Percentiles rank a stretch among this genome's conserved stretches.
phyloP scores from a whole-genome alignment of 2,113 vertebrate genomes.

The Gnathonemus longibarbis region DNA sequence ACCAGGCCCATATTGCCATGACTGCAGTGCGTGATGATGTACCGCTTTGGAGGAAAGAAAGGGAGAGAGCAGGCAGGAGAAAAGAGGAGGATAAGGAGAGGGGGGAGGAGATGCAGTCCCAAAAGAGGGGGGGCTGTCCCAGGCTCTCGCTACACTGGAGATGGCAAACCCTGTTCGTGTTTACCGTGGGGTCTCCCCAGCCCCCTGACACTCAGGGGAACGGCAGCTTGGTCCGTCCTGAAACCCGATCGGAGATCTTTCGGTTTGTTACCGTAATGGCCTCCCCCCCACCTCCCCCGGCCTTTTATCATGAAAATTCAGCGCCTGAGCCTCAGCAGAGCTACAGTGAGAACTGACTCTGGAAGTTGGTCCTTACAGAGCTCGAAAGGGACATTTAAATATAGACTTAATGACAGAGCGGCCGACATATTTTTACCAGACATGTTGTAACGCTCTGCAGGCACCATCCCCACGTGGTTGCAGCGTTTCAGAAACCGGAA shows the following conservation, averaged over 20 bases:
- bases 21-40: background rate
- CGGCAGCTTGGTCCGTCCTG: background rate
- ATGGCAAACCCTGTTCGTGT: background rate
- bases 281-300: background rate
- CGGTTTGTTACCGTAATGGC: background rate
- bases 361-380: background rate
- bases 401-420: constrained; percentile 16
- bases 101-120: background rate
- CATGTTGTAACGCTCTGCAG: background rate
- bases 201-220: background rate
- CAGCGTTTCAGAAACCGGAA: background rate
- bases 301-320: background rate
- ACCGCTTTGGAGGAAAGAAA: background rate
- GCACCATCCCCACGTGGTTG: background rate
- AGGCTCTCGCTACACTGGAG: background rate
- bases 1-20: background rate
- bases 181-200: too few relatives aligned
- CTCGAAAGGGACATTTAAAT: background rate
- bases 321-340: background rate
- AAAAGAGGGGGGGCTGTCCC: background rate
- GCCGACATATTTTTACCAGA: background rate
- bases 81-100: background rate
- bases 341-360: background rate
- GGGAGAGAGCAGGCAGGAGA: background rate
- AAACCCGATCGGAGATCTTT: background rate